Conservation (phyloP, 2,888 invertebrate genomes). For the Dastarcus helophoroides region DNA sequence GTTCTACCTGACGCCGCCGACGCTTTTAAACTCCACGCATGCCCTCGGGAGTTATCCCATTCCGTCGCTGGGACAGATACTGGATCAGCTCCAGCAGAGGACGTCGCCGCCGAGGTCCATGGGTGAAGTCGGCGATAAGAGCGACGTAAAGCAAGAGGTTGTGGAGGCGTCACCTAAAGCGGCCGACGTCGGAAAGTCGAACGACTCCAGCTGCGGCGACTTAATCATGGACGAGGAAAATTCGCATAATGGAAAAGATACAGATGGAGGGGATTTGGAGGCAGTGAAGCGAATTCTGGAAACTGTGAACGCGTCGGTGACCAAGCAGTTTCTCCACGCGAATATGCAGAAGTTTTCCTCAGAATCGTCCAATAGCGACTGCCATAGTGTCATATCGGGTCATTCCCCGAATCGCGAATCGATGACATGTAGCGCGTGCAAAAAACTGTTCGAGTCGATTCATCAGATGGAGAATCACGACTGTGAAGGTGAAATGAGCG, state of each 20-base stretch:
- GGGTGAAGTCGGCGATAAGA: constrained; percentile 39
- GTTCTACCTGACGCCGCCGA: constrained; percentile 48
- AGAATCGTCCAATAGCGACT: constrained; percentile 40
- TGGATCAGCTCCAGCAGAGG: constrained; percentile 51
- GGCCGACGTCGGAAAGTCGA: constrained; percentile 35
- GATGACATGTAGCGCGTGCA: constrained; percentile 46
- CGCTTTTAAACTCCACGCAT: constrained; percentile 36
- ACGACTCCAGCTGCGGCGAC: constrained; percentile 38
- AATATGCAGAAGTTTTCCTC: constrained; percentile 56
- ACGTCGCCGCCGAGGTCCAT: constrained; percentile 43
- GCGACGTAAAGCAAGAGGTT: constrained; percentile 42
- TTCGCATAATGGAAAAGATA: constrained; percentile 39
- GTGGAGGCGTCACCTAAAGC: constrained; percentile 12
- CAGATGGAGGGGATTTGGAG: constrained; percentile 45
- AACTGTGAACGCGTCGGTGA: constrained; percentile 63
- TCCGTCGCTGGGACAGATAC: constrained; percentile 50
- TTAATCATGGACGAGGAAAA: constrained; percentile 60
- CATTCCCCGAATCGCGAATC: constrained; percentile 31
- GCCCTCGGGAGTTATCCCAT: constrained; percentile 41
- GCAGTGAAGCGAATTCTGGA: constrained; percentile 62
- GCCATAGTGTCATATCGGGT: constrained; percentile 30
- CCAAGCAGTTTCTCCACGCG: constrained; percentile 59
- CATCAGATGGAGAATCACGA: constrained; percentile 61
- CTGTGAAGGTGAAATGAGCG: constrained; percentile 52
- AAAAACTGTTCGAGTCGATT: constrained; percentile 45